Conservation (phyloP, 2,113 vertebrate species). For the Rhinichthys klamathensis region DNA sequence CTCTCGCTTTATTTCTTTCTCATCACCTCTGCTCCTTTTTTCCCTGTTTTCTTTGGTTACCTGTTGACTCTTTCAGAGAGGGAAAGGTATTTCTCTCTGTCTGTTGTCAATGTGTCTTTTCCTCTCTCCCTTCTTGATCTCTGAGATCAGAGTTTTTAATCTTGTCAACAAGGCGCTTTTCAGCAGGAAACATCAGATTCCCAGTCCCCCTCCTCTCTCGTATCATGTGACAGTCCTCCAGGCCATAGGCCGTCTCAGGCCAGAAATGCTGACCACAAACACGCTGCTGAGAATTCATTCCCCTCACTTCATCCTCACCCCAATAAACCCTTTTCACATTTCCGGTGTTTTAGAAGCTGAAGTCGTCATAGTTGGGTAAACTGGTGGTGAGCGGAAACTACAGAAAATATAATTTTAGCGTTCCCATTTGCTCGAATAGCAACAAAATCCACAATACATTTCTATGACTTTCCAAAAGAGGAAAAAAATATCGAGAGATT, state of each 20-base stretch:
- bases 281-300: background rate
- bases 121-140: constrained; percentile 59
- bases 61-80: background rate
- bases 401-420: too few species aligned
- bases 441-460: too few species aligned
- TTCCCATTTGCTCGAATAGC: too few species aligned
- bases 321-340: too few species aligned
- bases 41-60: background rate
- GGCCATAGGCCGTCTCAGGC: background rate
- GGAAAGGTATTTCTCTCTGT: background rate
- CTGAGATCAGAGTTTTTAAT: constrained; percentile 56
- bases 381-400: too few species aligned
- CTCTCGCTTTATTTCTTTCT: background rate
- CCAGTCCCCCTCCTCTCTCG: constrained; percentile 13
- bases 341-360: too few species aligned
- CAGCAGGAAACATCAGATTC: constrained; percentile 63
- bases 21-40: background rate
- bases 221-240: constrained; percentile 37
- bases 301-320: background rate
- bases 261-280: background rate
- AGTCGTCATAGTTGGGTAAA: too few species aligned
- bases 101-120: constrained; percentile 9
- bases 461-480: too few species aligned
- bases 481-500: too few species aligned
- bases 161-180: constrained; percentile 69